phyloP scores from a whole-genome alignment of 2,113 vertebrate species.

The Hucho hucho region DNA sequence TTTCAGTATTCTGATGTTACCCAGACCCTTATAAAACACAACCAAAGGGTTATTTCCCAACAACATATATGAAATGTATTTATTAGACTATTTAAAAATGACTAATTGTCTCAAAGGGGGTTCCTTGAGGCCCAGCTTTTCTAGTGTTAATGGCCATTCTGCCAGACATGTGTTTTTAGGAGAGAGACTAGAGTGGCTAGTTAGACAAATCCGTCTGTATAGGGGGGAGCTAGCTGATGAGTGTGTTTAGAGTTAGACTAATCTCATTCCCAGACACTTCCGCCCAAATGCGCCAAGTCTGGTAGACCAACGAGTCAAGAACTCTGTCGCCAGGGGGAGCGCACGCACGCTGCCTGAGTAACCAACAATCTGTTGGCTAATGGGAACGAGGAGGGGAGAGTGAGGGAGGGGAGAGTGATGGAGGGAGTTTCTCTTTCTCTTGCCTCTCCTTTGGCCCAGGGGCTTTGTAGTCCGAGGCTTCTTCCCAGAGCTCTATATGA shows the following conservation, averaged over 20 bases:
- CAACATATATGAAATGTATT: too few species aligned
- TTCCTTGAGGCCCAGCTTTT: neutral
- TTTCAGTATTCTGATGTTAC: too few species aligned
- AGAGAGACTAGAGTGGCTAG: too few species aligned
- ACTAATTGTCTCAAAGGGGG: neutral
- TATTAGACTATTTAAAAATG: too few species aligned
- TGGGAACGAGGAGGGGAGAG: neutral
- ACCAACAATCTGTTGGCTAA: slow-evolving; percentile 13
- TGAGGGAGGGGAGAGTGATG: neutral
- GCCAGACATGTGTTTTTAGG: too few species aligned
- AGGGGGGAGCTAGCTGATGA: neutral
- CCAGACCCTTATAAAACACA: too few species aligned
- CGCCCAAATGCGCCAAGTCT: too few species aligned
- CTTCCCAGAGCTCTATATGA: slow-evolving; percentile 12
- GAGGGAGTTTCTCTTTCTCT: slow-evolving; percentile 9
- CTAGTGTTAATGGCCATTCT: too few species aligned
- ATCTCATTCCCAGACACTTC: too few species aligned
- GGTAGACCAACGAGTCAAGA: neutral
- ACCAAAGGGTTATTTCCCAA: too few species aligned
- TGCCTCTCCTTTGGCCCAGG: slow-evolving; percentile 19
- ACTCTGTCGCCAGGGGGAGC: slow-evolving; percentile 2
- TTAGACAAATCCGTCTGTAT: neutral
- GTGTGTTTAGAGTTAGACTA: neutral
- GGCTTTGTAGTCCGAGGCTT: neutral
- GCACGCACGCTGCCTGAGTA: neutral